phyloP scores from a whole-genome alignment of 1,140 invertebrate genomes.

The Eufriesea mexicana region DNA sequence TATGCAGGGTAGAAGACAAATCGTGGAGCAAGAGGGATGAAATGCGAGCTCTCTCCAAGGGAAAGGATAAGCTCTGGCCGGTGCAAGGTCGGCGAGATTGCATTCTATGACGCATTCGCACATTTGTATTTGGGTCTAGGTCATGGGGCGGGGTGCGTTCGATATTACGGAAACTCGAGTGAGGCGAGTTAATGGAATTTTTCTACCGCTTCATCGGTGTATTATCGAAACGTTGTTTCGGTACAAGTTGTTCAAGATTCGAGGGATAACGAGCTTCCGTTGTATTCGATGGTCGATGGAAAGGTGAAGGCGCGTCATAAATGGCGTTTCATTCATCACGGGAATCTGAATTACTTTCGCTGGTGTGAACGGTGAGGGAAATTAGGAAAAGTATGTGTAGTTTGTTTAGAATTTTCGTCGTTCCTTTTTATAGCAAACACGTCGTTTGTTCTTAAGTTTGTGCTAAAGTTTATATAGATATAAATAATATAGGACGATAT shows the following conservation, averaged over 20 bases:
- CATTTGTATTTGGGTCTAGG: constrained; percentile 60
- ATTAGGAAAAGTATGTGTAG: no score
- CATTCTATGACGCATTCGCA: constrained; percentile 49
- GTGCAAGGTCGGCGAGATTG: constrained; percentile 32
- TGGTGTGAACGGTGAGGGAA: no score
- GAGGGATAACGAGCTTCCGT: accelerated
- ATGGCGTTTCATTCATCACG: no score
- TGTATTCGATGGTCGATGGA: background rate
- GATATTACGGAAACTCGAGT: constrained; percentile 43
- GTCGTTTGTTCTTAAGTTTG: no score
- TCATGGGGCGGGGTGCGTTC: constrained; percentile 46
- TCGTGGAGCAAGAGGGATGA: background rate
- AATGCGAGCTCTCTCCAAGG: background rate
- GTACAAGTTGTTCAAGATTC: background rate
- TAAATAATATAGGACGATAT: no score
- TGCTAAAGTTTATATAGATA: no score
- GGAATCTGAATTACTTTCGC: no score
- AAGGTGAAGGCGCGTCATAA: background rate
- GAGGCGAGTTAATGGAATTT: constrained; percentile 21
- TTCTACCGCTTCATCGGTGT: background rate
- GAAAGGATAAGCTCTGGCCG: background rate
- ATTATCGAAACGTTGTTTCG: background rate
- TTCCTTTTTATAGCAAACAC: no score
- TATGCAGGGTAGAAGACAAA: background rate
- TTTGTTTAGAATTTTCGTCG: no score